These are phyloP conservation scores for Calonectris borealis DNA, from an alignment of 2,113 vertebrate genomes.

Conservation along the genomic window DNA sequence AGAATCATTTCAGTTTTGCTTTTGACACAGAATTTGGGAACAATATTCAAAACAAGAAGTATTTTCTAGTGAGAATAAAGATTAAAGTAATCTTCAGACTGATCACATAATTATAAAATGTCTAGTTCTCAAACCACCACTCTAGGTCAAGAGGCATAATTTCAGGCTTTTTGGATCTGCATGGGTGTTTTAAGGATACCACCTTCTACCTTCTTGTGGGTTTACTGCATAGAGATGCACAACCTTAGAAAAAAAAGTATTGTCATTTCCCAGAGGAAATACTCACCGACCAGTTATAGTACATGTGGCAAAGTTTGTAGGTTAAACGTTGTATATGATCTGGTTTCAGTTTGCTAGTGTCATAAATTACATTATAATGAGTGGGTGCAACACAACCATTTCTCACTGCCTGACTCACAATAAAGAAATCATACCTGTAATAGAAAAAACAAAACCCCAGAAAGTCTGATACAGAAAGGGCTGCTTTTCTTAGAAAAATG, in stretches of 20 bases:
- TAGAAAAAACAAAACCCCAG: background rate
- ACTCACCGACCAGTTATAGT: constrained; percentile 96
- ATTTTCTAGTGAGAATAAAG: background rate
- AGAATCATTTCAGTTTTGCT: background rate
- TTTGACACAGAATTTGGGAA: background rate
- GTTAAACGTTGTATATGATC: constrained; percentile 93
- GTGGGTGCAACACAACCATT: constrained; percentile 87
- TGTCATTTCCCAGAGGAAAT: background rate
- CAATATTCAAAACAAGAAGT: background rate
- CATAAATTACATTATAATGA: constrained; percentile 93
- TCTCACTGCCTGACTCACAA: constrained; percentile 89
- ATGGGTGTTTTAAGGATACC: too few relatives aligned
- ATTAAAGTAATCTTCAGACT: background rate
- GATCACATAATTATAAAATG: accelerated
- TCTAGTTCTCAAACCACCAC: background rate
- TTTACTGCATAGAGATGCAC: background rate
- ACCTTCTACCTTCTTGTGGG: too few relatives aligned
- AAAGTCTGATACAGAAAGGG: too few relatives aligned
- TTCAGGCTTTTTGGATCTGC: background rate
- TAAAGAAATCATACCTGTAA: constrained; percentile 92
- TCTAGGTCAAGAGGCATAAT: background rate
- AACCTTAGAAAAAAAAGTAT: background rate
- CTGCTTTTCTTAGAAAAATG: background rate
- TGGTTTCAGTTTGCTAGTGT: constrained; percentile 89
- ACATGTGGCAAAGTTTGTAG: constrained; percentile 95